Conservation (phyloP, 2,888 invertebrate species). For the Hirtodrosophila trivittata region DNA sequence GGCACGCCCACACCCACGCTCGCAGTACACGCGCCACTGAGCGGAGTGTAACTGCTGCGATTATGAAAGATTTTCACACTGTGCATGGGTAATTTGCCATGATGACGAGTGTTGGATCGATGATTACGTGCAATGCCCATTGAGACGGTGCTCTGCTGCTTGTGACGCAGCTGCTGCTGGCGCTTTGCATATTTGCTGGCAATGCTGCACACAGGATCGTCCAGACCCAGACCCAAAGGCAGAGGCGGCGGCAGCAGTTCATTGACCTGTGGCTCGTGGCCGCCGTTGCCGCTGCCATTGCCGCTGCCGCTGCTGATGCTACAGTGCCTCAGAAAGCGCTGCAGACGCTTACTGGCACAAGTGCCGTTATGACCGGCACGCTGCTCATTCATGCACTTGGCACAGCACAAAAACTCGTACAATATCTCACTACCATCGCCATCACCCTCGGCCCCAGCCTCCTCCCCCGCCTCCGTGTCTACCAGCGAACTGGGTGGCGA, state of each 20-base stretch:
- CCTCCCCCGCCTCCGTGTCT: constrained; percentile 18
- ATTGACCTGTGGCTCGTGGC: constrained; percentile 46
- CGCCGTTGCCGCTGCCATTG: constrained; percentile 11
- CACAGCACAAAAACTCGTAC: constrained; percentile 84
- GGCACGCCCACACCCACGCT: constrained; percentile 39
- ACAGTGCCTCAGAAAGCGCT: constrained; percentile 73
- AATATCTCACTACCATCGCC: constrained; percentile 74
- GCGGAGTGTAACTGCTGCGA: constrained; percentile 69
- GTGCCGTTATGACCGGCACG: constrained; percentile 50
- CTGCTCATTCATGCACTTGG: constrained; percentile 83
- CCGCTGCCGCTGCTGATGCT: constrained; percentile 35
- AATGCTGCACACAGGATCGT: constrained; percentile 82
- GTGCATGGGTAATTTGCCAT: constrained; percentile 82
- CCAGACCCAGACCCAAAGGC: constrained; percentile 11
- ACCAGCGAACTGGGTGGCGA: constrained; percentile 25
- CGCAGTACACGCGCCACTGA: constrained; percentile 42
- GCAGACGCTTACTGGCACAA: constrained; percentile 57
- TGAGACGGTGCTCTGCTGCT: constrained; percentile 69
- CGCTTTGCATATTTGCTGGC: constrained; percentile 81
- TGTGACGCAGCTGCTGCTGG: constrained; percentile 69
- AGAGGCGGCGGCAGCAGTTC: constrained; percentile 42
- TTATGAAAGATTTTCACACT: constrained; percentile 83
- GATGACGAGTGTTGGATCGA: constrained; percentile 70
- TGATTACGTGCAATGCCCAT: constrained; percentile 78
- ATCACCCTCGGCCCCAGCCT: neutral